phyloP scores from a whole-genome alignment of 64 coral and sea anemone species.

The Montipora capricornis region DNA sequence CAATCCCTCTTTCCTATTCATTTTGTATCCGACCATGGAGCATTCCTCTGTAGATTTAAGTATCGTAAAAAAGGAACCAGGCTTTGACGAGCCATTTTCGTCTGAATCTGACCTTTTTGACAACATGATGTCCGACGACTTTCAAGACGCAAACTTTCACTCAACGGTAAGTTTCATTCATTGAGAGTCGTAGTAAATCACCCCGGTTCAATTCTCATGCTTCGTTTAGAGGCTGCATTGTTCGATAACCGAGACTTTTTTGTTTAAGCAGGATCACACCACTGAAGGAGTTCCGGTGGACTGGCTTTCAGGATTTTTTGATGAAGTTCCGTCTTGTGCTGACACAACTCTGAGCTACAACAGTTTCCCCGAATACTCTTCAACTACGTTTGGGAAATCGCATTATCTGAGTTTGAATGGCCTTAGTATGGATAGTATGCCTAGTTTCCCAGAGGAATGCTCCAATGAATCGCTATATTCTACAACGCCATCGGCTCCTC shows the following conservation, averaged over 20 bases:
- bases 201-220: not conserved
- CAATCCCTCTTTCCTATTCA: conserved; percentile 5
- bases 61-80: conserved; percentile 93
- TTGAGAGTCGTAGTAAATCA: conserved; percentile 44
- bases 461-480: conserved; percentile 94
- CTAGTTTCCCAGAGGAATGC: conserved; percentile 89
- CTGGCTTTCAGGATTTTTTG: conserved; percentile 95
- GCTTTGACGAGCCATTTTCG: conserved; percentile 76
- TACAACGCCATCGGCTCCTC: conserved; percentile 71
- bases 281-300: conserved; percentile 93
- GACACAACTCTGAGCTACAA: conserved; percentile 74
- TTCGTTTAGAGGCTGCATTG: not conserved
- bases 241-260: conserved; percentile 23
- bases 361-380: conserved; percentile 83
- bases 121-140: conserved; percentile 89
- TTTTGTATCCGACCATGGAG: conserved; percentile 71
- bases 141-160: conserved; percentile 89
- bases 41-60: conserved; percentile 89
- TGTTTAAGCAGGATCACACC: conserved; percentile 38
- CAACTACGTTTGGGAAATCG: conserved; percentile 66
- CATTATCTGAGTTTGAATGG: conserved; percentile 84
- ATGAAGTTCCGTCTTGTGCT: conserved; percentile 80
- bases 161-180: conserved; percentile 77
- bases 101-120: conserved; percentile 87
- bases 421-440: conserved; percentile 88